These are phyloP conservation scores for Cephus runcator DNA, from an alignment of 2,888 invertebrate species.

Conservation along the genomic window DNA sequence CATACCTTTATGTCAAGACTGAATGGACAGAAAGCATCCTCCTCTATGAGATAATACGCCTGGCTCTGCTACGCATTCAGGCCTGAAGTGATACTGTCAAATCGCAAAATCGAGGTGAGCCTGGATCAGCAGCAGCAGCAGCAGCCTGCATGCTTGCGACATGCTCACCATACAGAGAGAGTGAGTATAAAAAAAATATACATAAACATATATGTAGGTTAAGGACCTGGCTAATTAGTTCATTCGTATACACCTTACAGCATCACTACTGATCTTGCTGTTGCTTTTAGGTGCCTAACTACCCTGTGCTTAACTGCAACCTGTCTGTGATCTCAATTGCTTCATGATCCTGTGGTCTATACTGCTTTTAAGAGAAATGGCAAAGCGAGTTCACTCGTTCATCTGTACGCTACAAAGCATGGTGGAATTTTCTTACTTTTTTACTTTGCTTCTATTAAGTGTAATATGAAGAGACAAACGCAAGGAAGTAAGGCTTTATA, in stretches of 20 bases:
- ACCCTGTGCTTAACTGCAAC: not conserved
- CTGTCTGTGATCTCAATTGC: not conserved
- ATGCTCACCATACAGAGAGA: conserved; percentile 53
- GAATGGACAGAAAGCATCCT: conserved; percentile 50
- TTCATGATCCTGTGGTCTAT: not conserved
- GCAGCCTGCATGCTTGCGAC: conserved; percentile 10
- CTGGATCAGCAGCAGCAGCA: not conserved
- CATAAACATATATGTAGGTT: not conserved
- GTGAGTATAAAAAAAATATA: conserved; percentile 33
- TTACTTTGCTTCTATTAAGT: not conserved
- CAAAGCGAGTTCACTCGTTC: not conserved
- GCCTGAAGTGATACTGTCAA: conserved; percentile 38
- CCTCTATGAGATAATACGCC: conserved; percentile 56
- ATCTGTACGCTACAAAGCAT: not conserved
- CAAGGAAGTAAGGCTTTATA: not conserved
- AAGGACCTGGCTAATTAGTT: not conserved
- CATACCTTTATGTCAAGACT: conserved; percentile 50
- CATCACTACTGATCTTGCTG: not conserved
- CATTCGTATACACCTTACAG: not conserved
- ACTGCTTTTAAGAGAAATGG: not conserved
- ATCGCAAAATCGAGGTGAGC: conserved; percentile 38
- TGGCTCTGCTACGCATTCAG: conserved; percentile 42
- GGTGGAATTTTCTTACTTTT: not conserved
- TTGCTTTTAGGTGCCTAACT: not conserved
- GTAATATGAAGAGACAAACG: not conserved